These are phyloP conservation scores for Autographa pulchrina DNA, from an alignment of 2,888 invertebrate genomes.

Conservation along the genomic window DNA sequence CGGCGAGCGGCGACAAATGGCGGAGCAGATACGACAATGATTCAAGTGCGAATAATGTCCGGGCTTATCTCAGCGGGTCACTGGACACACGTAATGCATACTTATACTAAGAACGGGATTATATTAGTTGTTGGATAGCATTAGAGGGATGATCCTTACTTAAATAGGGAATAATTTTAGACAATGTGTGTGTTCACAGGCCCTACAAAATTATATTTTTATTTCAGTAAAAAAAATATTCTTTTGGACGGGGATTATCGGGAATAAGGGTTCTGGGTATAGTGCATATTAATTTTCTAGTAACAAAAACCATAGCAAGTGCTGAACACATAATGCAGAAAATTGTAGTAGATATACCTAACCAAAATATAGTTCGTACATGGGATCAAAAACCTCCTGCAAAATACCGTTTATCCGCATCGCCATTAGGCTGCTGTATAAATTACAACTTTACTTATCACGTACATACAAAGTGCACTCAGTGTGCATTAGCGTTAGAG, in stretches of 20 bases:
- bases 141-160: background rate
- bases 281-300: too few species aligned
- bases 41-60: slow-evolving; percentile 79
- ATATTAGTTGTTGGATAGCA: background rate
- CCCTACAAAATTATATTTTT: background rate
- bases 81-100: slow-evolving; percentile 55
- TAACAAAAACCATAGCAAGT: too few species aligned
- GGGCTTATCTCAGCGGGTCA: slow-evolving; percentile 68
- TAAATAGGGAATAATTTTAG: background rate
- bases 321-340: too few species aligned
- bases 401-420: background rate
- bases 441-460: slow-evolving; percentile 29
- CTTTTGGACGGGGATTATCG: too few species aligned
- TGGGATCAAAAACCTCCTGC: background rate
- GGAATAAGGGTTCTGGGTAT: too few species aligned
- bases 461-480: slow-evolving; percentile 40
- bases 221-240: too few species aligned
- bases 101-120: slow-evolving; percentile 8
- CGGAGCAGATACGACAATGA: slow-evolving; percentile 71
- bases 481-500: slow-evolving; percentile 31
- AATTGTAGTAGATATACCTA: background rate
- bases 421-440: slow-evolving; percentile 15
- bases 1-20: slow-evolving; percentile 68
- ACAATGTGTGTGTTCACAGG: background rate
- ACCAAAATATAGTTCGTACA: background rate